phyloP scores from a whole-genome alignment of 2,888 invertebrate genomes.

The Latrodectus elegans region DNA sequence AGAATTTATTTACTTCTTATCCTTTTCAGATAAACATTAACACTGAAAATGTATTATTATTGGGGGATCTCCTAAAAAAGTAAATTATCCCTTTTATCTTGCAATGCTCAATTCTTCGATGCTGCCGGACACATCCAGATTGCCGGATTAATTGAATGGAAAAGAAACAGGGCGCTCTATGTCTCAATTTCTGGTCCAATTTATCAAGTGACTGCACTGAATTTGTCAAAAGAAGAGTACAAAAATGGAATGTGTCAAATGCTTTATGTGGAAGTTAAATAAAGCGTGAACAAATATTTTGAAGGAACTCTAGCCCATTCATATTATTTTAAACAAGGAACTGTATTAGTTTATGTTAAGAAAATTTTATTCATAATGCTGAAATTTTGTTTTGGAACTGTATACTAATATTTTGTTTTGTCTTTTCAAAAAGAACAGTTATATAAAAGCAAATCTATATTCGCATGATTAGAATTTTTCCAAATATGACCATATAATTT shows the following conservation, averaged over 20 bases:
- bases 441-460: no score
- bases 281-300: no score
- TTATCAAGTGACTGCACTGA: constrained; percentile 20
- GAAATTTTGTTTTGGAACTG: no score
- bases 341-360: no score
- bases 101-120: not conserved
- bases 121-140: constrained; percentile 33
- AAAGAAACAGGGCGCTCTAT: constrained; percentile 9
- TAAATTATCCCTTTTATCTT: not conserved
- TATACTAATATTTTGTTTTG: no score
- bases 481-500: no score
- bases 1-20: no score
- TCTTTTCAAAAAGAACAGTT: no score
- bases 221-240: constrained; percentile 3
- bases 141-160: constrained; percentile 54
- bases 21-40: not conserved
- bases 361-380: no score
- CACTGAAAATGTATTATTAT: not conserved
- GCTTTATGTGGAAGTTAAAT: not conserved
- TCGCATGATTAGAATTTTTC: no score
- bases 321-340: no score
- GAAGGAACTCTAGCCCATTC: no score
- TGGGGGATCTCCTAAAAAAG: not conserved
- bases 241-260: not conserved
- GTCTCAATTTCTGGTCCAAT: constrained; percentile 48